Evolutionary conservation across 2,797 vertebrate genomes (phyloP).

Genomic region (Buceros bicornis): DNA sequence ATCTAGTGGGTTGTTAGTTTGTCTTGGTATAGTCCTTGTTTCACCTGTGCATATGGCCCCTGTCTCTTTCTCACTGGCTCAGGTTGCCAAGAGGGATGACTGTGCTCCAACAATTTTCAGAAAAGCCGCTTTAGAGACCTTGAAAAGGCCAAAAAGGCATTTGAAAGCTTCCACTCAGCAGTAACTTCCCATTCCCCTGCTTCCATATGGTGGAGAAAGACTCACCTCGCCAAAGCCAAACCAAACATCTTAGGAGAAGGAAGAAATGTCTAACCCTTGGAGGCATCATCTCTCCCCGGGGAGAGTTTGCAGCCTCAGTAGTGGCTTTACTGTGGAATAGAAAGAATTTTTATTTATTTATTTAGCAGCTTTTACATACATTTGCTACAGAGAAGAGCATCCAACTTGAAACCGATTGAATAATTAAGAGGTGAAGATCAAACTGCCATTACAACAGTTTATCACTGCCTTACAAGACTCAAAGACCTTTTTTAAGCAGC

Average conservation of each 20-base stretch:
- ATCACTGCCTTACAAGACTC: background rate
- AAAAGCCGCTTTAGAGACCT: background rate
- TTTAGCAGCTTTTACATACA: background rate
- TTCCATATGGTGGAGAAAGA: background rate
- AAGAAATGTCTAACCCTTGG: background rate
- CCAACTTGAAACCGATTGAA: background rate
- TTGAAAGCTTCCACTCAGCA: background rate
- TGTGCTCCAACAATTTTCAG: background rate
- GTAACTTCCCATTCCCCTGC: background rate
- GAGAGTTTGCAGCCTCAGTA: background rate
- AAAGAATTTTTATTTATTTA: background rate
- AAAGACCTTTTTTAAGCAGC: background rate
- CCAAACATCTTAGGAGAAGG: background rate
- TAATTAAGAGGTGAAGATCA: background rate
- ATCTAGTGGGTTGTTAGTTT: background rate
- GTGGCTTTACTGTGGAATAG: background rate
- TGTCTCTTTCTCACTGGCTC: rapidly evolving
- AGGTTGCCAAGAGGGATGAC: background rate
- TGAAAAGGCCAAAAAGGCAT: background rate
- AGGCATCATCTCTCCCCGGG: background rate
- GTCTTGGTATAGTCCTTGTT: background rate
- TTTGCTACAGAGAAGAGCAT: background rate
- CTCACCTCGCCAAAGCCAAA: background rate
- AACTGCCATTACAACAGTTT: background rate
- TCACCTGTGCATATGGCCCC: background rate